These are phyloP conservation scores for Propithecus coquereli DNA, from an alignment of 2,113 vertebrate genomes.

Conservation along the genomic window DNA sequence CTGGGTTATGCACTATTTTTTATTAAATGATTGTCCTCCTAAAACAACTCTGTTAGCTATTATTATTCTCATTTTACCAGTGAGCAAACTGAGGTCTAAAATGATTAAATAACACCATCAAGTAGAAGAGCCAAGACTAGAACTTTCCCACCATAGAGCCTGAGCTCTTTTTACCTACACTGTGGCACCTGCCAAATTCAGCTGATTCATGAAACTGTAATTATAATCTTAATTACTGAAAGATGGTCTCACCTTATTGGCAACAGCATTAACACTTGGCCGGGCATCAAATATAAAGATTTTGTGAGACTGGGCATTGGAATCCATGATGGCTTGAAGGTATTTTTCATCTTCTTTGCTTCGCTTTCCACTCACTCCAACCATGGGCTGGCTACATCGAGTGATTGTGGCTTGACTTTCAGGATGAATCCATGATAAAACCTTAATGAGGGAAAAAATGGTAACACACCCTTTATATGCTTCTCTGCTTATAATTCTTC, in stretches of 20 bases:
- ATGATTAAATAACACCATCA: not conserved
- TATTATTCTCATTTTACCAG: not conserved
- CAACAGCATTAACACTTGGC: constrained; percentile 94
- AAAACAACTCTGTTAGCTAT: not conserved
- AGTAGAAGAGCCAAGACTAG: not conserved
- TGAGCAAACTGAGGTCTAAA: not conserved
- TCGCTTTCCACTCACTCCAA: constrained; percentile 93
- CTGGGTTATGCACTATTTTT: not conserved
- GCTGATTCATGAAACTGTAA: not conserved
- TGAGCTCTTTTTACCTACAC: not conserved
- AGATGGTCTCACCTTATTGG: constrained; percentile 90
- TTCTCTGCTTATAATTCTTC: not conserved
- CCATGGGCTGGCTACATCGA: constrained; percentile 96
- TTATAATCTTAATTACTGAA: not conserved
- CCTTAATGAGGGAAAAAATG: constrained; percentile 78
- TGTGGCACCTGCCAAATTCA: not conserved
- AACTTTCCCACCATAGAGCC: not conserved
- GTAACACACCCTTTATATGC: not conserved
- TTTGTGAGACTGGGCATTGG: constrained; percentile 98
- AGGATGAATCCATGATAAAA: constrained; percentile 98
- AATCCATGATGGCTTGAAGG: constrained; percentile 97
- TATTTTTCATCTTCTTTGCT: constrained; percentile 98
- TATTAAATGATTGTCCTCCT: not conserved
- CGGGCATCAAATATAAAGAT: constrained; percentile 98
- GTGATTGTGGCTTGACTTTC: constrained; percentile 97